Evolutionary conservation across 2,888 invertebrate genomes (phyloP).

Genomic region (Choreutis nemorana): DNA sequence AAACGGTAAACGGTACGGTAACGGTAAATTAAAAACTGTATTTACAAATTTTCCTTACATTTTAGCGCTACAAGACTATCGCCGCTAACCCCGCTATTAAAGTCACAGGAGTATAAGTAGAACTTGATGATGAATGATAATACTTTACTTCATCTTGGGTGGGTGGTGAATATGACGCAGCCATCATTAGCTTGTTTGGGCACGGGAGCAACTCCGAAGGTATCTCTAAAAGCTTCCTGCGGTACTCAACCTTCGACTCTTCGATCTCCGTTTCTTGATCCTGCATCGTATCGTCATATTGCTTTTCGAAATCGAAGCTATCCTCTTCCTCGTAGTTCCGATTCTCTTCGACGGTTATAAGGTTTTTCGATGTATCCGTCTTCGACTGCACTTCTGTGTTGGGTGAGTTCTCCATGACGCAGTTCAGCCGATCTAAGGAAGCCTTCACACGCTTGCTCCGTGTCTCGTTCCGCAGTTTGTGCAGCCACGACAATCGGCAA

Average conservation of each 20-base stretch:
- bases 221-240: conserved; percentile 41
- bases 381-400: too few relatives aligned
- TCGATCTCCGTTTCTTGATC: conserved; percentile 39
- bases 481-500: conserved; percentile 82
- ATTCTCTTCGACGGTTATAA: conserved; percentile 18
- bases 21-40: not conserved
- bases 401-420: conserved; percentile 65
- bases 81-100: too few relatives aligned
- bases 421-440: conserved; percentile 73
- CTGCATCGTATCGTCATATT: conserved; percentile 48
- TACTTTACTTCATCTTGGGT: conserved; percentile 57
- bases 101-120: too few relatives aligned
- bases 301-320: conserved; percentile 32
- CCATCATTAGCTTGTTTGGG: conserved; percentile 39
- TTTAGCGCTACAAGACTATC: conserved; percentile 1
- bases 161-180: conserved; percentile 44
- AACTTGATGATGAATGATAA: conserved; percentile 39
- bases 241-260: conserved; percentile 37
- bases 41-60: too few relatives aligned
- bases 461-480: conserved; percentile 77
- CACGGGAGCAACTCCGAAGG: conserved; percentile 45
- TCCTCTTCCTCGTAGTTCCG: conserved; percentile 44
- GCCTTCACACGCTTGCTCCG: conserved; percentile 72
- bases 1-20: too few relatives aligned
- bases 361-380: too few relatives aligned